Evolutionary conservation across 2,113 vertebrate genomes (phyloP), one percentile per base, ranked within the genome.

Genomic region (Phoxinus phoxinus): DNA sequence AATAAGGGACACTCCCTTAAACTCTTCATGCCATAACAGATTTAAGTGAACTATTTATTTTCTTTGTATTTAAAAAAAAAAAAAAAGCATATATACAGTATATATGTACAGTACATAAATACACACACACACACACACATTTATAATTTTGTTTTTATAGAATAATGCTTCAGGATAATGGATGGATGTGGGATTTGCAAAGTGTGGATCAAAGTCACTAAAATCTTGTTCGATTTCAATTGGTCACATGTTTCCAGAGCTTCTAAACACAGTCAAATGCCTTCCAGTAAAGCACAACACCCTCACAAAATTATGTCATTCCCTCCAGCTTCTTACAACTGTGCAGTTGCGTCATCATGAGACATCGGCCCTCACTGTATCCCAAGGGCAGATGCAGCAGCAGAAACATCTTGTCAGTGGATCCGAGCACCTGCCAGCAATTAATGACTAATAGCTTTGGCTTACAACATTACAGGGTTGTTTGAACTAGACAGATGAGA

Each of bases 371-470:
- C 32, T n/a, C 4, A 15, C 6, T 46, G 21, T 46, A 41, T 73
- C 37, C 12, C 5, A 44, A 73, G 37, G 37, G 71, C 71, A 56
- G 53, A 78, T 59, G 21, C 30, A 41, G 21, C 30, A 41, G 21
- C 53, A 58, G 76, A 59, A 78, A 90, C 84, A 27, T 59, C 71
- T 81, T 63, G 44, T 86, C 63, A 41, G n/a, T 83, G 46, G 82
- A 61, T 85, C 77, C 61, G 46, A 84, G 83, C 63, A 85, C 80
- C 87, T 87, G 85, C 61, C 56, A 86, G 73, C 84, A 87, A 88
- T 87, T 91, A 84, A 87, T 86, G 89, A 78, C 51, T 84, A 71
- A 83, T 88, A 86, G 84, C 74, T 78, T 78, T 78, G 76, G 32
- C 53, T 56, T 37, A 59, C 12, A 61, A 8, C 76, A 61, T 79